A percentile compares a stretch with the other conserved stretches of the same genome.
These are phyloP conservation scores for Dendrocopos noguchii DNA, from an alignment of 2,113 vertebrate species.

Conservation along the genomic window DNA sequence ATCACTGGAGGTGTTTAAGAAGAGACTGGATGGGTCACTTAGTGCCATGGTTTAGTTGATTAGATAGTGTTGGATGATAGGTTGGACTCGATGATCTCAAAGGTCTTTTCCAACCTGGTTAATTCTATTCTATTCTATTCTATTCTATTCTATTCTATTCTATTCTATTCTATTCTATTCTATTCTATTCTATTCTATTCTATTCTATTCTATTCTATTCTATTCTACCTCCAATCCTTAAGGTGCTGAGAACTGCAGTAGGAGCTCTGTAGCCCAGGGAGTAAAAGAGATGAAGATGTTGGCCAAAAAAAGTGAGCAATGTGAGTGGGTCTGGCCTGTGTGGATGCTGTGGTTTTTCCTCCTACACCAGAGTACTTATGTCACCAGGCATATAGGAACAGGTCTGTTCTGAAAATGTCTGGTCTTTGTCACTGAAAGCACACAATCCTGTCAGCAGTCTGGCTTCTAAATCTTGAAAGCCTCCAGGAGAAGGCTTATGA, in stretches of 20 bases:
- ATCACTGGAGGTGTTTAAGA: no score
- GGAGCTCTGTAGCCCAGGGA: neutral
- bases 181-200: no score
- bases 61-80: no score
- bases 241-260: neutral
- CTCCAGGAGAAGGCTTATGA: neutral
- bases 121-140: no score
- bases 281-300: neutral
- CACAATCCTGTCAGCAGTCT: neutral
- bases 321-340: neutral
- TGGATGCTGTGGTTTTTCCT: neutral
- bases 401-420: neutral
- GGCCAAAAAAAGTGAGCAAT: neutral
- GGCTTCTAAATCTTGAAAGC: neutral
- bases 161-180: no score
- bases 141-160: no score
- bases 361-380: neutral
- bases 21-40: no score
- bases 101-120: no score
- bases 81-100: no score
- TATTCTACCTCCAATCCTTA: no score
- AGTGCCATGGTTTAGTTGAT: no score
- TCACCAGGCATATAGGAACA: constrained; percentile 30
- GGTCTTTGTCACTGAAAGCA: constrained; percentile 17
- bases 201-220: no score